phyloP scores from a whole-genome alignment of 1,140 invertebrate species.

The Fopius arisanus region DNA sequence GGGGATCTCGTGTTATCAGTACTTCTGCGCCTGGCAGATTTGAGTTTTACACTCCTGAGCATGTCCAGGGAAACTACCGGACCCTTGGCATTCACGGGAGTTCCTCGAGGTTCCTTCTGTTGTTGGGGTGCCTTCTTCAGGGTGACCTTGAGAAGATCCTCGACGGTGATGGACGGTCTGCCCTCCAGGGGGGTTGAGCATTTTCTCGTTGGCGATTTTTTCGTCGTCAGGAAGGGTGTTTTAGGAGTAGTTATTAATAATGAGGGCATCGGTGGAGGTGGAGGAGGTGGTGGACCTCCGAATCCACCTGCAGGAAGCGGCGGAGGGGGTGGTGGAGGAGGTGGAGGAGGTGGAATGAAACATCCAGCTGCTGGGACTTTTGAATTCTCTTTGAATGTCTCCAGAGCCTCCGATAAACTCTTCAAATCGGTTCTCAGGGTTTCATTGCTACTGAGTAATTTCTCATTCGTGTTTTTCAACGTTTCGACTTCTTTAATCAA shows the following conservation, averaged over 20 bases:
- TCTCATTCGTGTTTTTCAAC: conserved; percentile 32
- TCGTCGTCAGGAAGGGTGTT: conserved; percentile 30
- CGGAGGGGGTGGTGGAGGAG: conserved; percentile 31
- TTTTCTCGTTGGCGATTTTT: conserved; percentile 37
- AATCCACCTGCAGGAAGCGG: background rate
- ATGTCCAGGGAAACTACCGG: conserved; percentile 53
- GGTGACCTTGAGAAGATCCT: conserved; percentile 56
- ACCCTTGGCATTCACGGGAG: background rate
- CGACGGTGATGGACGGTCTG: conserved; percentile 52
- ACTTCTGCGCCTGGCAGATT: conserved; percentile 44
- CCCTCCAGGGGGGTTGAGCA: conserved; percentile 37
- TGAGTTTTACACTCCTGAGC: conserved; percentile 55
- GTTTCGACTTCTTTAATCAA: conserved; percentile 38
- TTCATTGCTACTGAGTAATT: conserved; percentile 37
- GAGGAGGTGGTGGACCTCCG: background rate
- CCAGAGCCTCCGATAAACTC: conserved; percentile 33
- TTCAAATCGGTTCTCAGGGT: conserved; percentile 40
- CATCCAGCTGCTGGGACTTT: background rate
- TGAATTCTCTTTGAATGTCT: conserved; percentile 23
- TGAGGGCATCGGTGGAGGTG: conserved; percentile 28
- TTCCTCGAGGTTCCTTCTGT: conserved; percentile 30
- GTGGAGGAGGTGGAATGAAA: conserved; percentile 13
- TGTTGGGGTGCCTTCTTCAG: conserved; percentile 50
- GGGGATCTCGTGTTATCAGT: conserved; percentile 43
- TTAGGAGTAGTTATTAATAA: conserved; percentile 5